A percentile compares a stretch with the other conserved stretches of the same genome.
These are phyloP conservation scores for Papilio aristodemus DNA, from an alignment of 1,140 invertebrate genomes.

Conservation along the genomic window DNA sequence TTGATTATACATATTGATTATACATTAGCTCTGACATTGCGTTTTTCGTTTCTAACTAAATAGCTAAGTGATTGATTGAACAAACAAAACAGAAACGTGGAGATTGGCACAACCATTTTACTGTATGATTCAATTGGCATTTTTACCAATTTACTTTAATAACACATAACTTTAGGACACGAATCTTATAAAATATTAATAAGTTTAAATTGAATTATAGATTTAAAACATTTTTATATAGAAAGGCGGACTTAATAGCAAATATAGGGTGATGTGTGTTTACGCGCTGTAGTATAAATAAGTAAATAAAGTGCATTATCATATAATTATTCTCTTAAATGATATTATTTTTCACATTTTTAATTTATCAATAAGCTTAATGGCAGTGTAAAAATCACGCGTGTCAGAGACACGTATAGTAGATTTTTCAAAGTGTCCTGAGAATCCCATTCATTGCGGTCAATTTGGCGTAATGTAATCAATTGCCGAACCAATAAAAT, in stretches of 20 bases:
- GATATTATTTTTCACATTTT: neutral
- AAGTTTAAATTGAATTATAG: too few species aligned
- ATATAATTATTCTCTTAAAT: too few species aligned
- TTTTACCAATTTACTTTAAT: neutral
- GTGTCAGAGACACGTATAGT: conserved; percentile 11
- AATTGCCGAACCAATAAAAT: conserved; percentile 79
- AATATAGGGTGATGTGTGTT: too few species aligned
- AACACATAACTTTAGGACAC: neutral
- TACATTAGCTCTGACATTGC: conserved; percentile 64
- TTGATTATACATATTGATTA: too few species aligned
- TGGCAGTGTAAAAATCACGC: conserved; percentile 7
- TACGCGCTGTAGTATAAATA: too few species aligned
- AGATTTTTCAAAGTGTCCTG: conserved; percentile 48
- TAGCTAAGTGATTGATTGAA: conserved; percentile 68
- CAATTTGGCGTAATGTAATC: conserved; percentile 80
- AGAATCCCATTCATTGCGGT: conserved; percentile 72
- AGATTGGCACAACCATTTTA: neutral
- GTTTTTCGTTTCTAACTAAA: conserved; percentile 60
- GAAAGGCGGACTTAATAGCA: too few species aligned
- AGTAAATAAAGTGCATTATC: too few species aligned
- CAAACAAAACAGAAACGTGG: conserved; percentile 38
- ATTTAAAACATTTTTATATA: too few species aligned
- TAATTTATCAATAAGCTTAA: neutral
- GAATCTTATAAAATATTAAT: too few species aligned
- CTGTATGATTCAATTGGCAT: neutral